Percentiles rank a stretch among this genome's conserved stretches.
Evolutionary conservation across 2,888 invertebrate genomes (phyloP).

Genomic region (Harmothoe impar): DNA sequence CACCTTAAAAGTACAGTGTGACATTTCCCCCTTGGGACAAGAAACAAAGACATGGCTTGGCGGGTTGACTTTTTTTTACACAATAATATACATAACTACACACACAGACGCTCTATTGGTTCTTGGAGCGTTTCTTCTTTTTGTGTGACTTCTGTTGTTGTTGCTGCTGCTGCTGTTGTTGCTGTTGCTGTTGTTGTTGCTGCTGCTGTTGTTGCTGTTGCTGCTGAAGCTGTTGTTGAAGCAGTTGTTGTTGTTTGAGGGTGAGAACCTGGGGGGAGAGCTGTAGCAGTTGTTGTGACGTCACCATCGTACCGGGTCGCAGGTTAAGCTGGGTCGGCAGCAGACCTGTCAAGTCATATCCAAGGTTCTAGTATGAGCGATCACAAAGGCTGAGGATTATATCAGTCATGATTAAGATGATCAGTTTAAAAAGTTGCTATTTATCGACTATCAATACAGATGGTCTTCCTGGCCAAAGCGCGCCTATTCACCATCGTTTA

Average conservation of each 20-base stretch:
- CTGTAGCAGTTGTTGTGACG: slow-evolving; percentile 20
- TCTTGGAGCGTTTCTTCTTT: slow-evolving; percentile 51
- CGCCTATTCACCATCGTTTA: neutral
- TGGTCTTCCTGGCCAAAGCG: neutral
- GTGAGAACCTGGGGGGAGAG: slow-evolving; percentile 36
- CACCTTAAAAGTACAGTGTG: too few relatives aligned
- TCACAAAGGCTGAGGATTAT: neutral
- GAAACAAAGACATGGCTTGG: too few relatives aligned
- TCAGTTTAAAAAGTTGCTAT: neutral
- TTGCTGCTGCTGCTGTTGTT: neutral
- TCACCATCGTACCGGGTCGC: slow-evolving; percentile 2
- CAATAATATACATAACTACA: too few relatives aligned
- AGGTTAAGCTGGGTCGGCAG: neutral
- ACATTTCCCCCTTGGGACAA: too few relatives aligned
- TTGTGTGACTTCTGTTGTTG: slow-evolving; percentile 26
- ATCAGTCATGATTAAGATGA: too few relatives aligned
- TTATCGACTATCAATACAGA: neutral
- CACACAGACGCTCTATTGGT: neutral
- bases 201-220: slow-evolving; percentile 37
- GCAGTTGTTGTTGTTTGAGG: neutral
- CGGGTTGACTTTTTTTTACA: too few relatives aligned
- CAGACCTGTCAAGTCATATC: neutral
- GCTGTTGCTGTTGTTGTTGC: slow-evolving; percentile 43
- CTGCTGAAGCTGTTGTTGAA: neutral
- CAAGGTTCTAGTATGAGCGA: neutral